Conservation (phyloP, 2,113 vertebrate genomes). For the Centrocercus urophasianus region DNA sequence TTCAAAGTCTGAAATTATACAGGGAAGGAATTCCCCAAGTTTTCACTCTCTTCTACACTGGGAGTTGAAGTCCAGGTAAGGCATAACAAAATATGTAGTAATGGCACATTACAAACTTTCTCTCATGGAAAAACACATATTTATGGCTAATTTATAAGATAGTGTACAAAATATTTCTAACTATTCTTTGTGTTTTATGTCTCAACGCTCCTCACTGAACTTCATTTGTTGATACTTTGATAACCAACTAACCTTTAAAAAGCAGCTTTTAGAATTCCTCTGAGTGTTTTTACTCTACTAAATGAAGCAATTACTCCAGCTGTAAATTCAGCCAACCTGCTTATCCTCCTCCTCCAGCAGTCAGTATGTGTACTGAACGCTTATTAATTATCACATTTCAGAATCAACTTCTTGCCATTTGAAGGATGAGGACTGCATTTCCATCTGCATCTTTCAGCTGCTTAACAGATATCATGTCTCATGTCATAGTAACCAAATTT, state of each 20-base stretch:
- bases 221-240: background rate
- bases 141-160: background rate
- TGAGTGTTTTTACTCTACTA: background rate
- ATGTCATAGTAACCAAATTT: background rate
- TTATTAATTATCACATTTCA: background rate
- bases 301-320: background rate
- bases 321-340: background rate
- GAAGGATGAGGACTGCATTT: constrained; percentile 6
- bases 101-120: background rate
- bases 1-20: background rate
- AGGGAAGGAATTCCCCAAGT: background rate
- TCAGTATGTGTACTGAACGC: background rate
- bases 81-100: background rate
- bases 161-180: background rate
- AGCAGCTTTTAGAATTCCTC: background rate
- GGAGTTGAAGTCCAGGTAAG: background rate
- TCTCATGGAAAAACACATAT: background rate
- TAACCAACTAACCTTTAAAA: background rate
- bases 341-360: background rate
- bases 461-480: background rate
- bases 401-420: background rate
- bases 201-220: background rate
- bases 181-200: background rate
- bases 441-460: background rate
- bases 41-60: background rate